phyloP scores from a whole-genome alignment of 2,113 vertebrate species.

The Alces alces region DNA sequence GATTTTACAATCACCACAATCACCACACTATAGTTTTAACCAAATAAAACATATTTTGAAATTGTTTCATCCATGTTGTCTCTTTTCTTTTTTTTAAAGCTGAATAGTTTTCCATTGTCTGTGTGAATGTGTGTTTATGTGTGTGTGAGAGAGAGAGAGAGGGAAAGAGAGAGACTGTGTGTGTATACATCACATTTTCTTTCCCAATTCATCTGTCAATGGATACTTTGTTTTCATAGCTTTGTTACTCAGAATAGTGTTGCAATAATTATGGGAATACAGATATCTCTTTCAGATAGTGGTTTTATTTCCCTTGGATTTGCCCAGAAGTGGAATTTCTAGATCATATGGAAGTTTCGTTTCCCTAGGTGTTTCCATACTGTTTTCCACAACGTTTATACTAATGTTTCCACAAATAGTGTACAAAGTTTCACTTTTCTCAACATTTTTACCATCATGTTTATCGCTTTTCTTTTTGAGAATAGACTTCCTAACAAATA shows the following conservation, averaged over 20 bases:
- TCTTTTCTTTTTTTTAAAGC: not conserved
- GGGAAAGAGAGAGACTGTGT: not conserved
- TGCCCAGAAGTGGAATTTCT: not conserved
- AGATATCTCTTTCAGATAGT: not conserved
- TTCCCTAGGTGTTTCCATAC: not conserved
- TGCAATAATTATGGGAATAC: not conserved
- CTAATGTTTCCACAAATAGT: not conserved
- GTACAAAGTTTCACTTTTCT: not conserved
- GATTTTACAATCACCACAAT: not conserved
- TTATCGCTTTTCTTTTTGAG: not conserved
- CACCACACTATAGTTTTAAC: not conserved
- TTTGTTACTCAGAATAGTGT: not conserved
- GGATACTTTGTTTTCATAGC: not conserved
- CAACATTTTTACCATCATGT: not conserved
- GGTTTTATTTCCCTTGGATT: not conserved
- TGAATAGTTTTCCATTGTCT: not conserved
- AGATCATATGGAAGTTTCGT: not conserved
- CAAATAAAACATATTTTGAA: not conserved
- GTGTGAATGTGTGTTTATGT: not conserved
- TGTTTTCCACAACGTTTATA: not conserved
- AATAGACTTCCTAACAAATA: not conserved
- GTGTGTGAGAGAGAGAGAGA: not conserved
- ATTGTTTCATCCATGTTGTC: not conserved
- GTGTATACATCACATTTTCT: not conserved
- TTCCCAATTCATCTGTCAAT: not conserved